Base-by-base conservation (phyloP, 2,113 vertebrate species). In the Bubo bubo region DNA sequence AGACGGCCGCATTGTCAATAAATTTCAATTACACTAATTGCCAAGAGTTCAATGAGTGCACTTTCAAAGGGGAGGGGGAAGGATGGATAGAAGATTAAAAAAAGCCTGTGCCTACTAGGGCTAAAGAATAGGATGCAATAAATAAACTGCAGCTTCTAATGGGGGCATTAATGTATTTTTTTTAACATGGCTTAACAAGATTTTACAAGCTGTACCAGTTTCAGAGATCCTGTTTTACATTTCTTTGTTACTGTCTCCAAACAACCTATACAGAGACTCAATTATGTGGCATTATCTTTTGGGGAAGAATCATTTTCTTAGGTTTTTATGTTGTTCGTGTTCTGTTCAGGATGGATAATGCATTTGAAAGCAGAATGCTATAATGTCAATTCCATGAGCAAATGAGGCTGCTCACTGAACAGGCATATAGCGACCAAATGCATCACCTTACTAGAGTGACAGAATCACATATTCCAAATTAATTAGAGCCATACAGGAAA, bases 21-120 rank as follows among this genome's bases (percentile, higher is more conserved):
- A 98, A 99, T 99, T 99, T 99, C 99, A 99, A 99, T 99, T 99
- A 98, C 98, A 97, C 99, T 99, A 99, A 99, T 99, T 99, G 99
- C 99, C 97, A 98, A 96, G 99, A 99, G 99, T 99, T 99, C 98
- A 98, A 99, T 98, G 98, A 98, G 97, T 98, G 97, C 98, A 98
- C 97, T 98, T 98, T 97, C 97, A 98, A 98, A 98, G 93, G 74
- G 95, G 94, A 96, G 94, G 88, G 89, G 94, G 89, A 97, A 95
- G 97, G 95, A 95, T 80, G 97, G 96, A 96, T 97, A 88, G 94
- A 97, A 96, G 93, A 97, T 95, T 93, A 90, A 97, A 97, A 97
- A 96, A 88, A 97, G 79, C 88, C 93, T 86, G 77, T 94, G 96
- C 95, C 94, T 98, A 97, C 55, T 93, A 94, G 75, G 97, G 95